Percentiles rank a stretch among this genome's conserved stretches.
Conservation (phyloP, 2,113 vertebrate genomes). For the Nycticebus coucang region DNA sequence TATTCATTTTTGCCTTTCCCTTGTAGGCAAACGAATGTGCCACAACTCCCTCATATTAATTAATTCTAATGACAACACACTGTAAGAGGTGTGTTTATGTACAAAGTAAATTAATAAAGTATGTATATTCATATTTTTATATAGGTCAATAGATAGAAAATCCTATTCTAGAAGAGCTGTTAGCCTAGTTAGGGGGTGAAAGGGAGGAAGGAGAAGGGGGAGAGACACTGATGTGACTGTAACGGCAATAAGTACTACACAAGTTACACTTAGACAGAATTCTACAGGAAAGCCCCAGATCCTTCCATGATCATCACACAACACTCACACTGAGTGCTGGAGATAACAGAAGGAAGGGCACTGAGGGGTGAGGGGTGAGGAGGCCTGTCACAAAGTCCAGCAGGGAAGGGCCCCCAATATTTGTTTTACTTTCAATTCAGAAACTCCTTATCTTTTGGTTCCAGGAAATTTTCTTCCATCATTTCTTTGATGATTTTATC, state of each 20-base stretch:
- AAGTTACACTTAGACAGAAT: not conserved
- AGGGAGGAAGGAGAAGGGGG: not conserved
- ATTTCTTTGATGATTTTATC: not conserved
- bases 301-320: not conserved
- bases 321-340: rapidly evolving
- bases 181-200: not conserved
- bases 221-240: not conserved
- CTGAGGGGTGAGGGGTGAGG: rapidly evolving
- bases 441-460: not conserved
- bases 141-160: not conserved
- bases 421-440: not conserved
- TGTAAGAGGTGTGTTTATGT: not conserved
- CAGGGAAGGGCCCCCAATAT: no score
- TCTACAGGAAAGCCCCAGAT: not conserved
- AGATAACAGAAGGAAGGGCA: not conserved
- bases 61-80: not conserved
- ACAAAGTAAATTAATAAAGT: not conserved
- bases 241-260: not conserved
- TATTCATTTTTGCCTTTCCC: not conserved
- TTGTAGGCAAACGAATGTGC: not conserved
- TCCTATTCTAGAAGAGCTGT: not conserved
- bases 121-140: no score
- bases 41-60: not conserved
- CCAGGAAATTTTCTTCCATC: not conserved
- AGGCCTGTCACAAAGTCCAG: not conserved